Base-by-base conservation (phyloP, 2,888 invertebrate species). In the Mesorhabditis spiculigera region DNA sequence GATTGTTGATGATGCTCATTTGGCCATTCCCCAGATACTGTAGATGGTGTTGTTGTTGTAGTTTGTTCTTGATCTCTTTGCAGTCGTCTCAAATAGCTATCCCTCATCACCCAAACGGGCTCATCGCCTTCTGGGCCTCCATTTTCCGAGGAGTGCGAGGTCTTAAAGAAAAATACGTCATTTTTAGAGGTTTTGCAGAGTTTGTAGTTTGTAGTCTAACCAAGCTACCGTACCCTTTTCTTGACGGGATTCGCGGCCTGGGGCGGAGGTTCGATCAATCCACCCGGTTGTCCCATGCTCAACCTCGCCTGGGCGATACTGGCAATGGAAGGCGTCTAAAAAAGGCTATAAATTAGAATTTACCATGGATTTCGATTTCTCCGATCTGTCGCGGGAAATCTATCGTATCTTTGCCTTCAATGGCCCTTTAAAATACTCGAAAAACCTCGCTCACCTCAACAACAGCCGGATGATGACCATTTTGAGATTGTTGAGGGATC, bases 41-140 rank as follows among this genome's bases (percentile, higher is more conserved):
- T 28, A 28, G 28, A 28, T 28, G 28, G 28, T 28, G 28, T 28
- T 65, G 6, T 42, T 65, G 69, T 58, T 74, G 73, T 43, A 44
- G 65, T 42, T 4, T 74, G 68, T 63, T 80, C 70, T 65, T 85
- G 79, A 58, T 84, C 82, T 63, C 85, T 72, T 67, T 83, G 76
- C 73, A 82, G 72, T 45, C 81, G 72, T 70, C 82, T 83, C 74
- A 83, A 71, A 65, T 81, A 85, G 43, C 83, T 80, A 65, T 85
- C 85, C 68, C 84, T 67, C 69, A 84, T 73, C 41, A 83, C 82
- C 84, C 84, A 84, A 41, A 84, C 81, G 0, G 84, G 82, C 67
- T 82, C 80, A 66, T 80, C 74, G 0, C 61, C 64, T 1, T 28
- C 28, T 28, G 28, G 28, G 5, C 65, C 28, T 10, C 58, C 58